Evolutionary conservation across 2,113 vertebrate species (phyloP), one percentile per base, ranked within the genome.

Genomic region (Hippocampus comes): DNA sequence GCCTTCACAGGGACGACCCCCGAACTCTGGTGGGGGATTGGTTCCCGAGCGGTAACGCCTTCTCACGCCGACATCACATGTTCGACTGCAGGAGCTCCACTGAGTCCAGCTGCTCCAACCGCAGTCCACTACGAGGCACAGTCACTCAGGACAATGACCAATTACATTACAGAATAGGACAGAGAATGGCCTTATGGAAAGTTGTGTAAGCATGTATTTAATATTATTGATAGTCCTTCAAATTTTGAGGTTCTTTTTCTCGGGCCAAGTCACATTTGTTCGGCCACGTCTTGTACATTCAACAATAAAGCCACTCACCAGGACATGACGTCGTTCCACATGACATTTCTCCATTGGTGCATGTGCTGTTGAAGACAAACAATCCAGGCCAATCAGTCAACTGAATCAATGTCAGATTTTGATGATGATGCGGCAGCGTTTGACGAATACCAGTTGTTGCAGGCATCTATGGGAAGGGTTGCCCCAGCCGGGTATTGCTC

Each of bases 21-120:
- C 93, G 0, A 89, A 91, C 0, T 87, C 89, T 7, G 90, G 84
- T 0, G 90, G 84, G 0, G 94, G 94, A 14, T 91, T 87, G 0
- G 92, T 93, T 75, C 85, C 92, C 0, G 93, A 92, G 2, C 94
- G 91, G 86, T 93, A 95, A 18, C 93, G 88, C 43, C 93, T 85
- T 34, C 93, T 87, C 9, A 94, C 84, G 1, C 95, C 95, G 42
- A 96, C 93, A 0, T 96, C 89, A 63, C 96, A 97, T 4, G 92
- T 94, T 12, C 88, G 88, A 77, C 94, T 96, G 79, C 95, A 96
- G 5, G 80, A 9, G 12, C 93, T 95, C 95, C 95, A 96, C 0
- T 77, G 78, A 0, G 94, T 94, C 96, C 96, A 96, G 63, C 82
- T 87, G 77, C 94, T 95, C 95, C 95, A 96, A 66, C 93, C 91